Conservation (phyloP, 2,888 invertebrate species). For the Mechanitis mazaeus region DNA sequence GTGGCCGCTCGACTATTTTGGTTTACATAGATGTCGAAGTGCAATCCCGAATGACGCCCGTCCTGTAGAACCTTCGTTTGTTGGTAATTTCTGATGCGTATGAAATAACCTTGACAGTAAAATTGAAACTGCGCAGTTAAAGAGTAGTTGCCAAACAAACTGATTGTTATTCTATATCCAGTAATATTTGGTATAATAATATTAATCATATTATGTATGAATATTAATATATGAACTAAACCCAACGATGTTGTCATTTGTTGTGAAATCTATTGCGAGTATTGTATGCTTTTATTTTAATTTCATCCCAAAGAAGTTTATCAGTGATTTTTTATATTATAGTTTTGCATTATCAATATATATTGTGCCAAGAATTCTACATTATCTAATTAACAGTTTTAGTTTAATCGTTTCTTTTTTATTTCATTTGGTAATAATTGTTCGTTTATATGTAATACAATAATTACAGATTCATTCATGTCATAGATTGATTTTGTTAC, state of each 20-base stretch:
- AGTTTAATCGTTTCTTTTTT: no score
- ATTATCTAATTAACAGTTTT: no score
- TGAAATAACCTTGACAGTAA: slow-evolving; percentile 12
- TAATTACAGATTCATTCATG: no score
- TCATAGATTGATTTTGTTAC: no score
- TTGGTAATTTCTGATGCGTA: slow-evolving; percentile 13
- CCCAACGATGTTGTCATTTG: no score
- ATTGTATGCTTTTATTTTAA: not conserved
- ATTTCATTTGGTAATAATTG: no score
- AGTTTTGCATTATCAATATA: slow-evolving; percentile 45
- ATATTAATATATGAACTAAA: no score
- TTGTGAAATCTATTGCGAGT: no score
- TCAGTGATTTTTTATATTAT: slow-evolving; percentile 23
- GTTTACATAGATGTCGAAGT: slow-evolving; percentile 75
- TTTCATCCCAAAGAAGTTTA: slow-evolving; percentile 6
- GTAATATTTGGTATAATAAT: not conserved
- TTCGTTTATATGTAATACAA: no score
- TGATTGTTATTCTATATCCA: not conserved
- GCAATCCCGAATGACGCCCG: slow-evolving; percentile 63
- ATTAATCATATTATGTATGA: no score
- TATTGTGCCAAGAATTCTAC: slow-evolving; percentile 31
- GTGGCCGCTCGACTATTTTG: slow-evolving; percentile 70
- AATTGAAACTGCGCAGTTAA: slow-evolving; percentile 6
- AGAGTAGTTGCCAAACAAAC: not conserved
- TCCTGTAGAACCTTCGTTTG: slow-evolving; percentile 58